Evolutionary conservation across 2,113 vertebrate genomes (phyloP), one percentile per base, ranked within the genome.

Genomic region (Archilochus colubris): DNA sequence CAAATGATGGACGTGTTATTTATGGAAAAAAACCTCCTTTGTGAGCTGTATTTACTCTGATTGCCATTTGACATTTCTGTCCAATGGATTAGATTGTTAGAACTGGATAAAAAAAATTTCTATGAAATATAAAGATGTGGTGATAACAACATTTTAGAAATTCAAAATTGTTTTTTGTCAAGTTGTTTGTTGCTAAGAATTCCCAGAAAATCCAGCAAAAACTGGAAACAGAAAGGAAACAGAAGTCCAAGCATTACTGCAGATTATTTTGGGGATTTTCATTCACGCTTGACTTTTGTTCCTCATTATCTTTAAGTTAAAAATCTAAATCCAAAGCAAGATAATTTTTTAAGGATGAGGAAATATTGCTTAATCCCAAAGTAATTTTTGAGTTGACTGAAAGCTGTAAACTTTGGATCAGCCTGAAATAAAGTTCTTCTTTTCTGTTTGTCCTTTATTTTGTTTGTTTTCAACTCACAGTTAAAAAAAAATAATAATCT

Each of bases 191-290:
- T 15, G 55, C n/a, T 27, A 61, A 83, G 53, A 64, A 40, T 19
- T 33, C 40, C 8, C 23, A 51, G 31, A 27, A 77, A 70, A 20
- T 51, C 68, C 43, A 55, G 31, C 22, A 55, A 86, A 92, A 82
- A 19, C 12, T 86, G 86, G 61, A 95, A 94, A 43, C 31, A 43
- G 38, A 36, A 68, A 77, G 18, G 67, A 80, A 83, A 55, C 0
- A 8, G 33, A 62, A 91, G 67, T 82, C 90, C 72, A 93, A 74
- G 22, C 6, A 63, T 68, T 90, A 27, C 61, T 95, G 89, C 75
- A 81, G 25, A 80, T 82, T 93, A n/a, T 88, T 89, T 82, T 44
- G 31, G n/a, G 73, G 73, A 93, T 90, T 96, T 93, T 80, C 86
- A 68, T 72, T 55, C 36, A 53, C 43, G 28, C 31, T 53, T 25